Evolutionary conservation across 2,113 vertebrate genomes (phyloP).

Genomic region (Macheiramphus alcinus): DNA sequence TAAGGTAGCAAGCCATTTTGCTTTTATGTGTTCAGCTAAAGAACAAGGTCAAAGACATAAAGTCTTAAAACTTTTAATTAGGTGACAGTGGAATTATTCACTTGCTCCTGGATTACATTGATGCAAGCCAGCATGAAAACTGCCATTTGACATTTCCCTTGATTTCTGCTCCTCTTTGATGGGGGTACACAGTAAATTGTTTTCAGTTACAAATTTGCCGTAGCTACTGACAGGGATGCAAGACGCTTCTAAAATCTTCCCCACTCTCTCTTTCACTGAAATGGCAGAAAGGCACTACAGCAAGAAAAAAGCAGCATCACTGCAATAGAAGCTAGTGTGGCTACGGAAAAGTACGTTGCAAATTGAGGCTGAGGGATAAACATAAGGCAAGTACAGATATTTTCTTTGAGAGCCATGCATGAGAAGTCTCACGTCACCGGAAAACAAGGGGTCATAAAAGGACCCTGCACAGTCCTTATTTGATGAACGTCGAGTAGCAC

Average conservation of each 20-base stretch:
- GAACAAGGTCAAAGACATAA: conserved; percentile 58
- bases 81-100: conserved; percentile 18
- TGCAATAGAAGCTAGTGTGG: neutral
- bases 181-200: neutral
- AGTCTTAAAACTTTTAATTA: conserved; percentile 63
- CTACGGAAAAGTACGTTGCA: neutral
- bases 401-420: neutral
- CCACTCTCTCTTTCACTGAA: neutral
- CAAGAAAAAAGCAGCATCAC: neutral
- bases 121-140: neutral
- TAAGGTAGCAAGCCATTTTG: conserved; percentile 31
- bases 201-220: neutral
- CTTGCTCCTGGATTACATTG: neutral
- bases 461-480: neutral
- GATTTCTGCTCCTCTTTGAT: neutral
- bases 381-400: neutral
- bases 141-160: neutral
- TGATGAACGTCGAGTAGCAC: neutral
- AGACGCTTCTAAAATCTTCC: neutral
- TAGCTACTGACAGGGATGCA: neutral
- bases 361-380: neutral
- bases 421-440: neutral
- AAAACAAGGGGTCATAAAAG: neutral
- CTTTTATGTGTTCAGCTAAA: conserved; percentile 43
- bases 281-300: neutral